A percentile compares a stretch with the other conserved stretches of the same genome.
Evolutionary conservation across 2,113 vertebrate species (phyloP).

Genomic region (Chascanopsetta lugubris): DNA sequence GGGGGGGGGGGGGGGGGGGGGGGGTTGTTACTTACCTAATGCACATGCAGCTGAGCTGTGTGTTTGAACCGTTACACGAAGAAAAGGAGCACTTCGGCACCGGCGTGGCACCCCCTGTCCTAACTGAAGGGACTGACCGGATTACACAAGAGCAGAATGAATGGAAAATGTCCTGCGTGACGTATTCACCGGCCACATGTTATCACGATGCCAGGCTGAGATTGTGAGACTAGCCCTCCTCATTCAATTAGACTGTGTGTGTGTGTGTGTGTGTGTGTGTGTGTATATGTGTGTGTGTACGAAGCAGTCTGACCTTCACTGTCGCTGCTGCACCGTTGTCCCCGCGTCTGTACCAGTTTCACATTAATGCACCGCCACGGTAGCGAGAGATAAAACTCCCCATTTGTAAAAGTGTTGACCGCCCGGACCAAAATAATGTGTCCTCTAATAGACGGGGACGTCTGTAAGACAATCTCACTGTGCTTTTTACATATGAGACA

Average conservation of each 20-base stretch:
- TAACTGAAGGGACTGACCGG: conserved; percentile 15
- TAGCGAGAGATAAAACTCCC: conserved; percentile 13
- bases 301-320: conserved; percentile 65
- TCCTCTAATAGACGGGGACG: conserved; percentile 23
- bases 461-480: conserved; percentile 37
- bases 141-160: conserved; percentile 7
- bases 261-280: background rate
- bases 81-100: background rate
- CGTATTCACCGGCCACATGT: conserved; percentile 30
- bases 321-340: conserved; percentile 24
- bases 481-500: conserved; percentile 30
- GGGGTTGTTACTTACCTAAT: conserved; percentile 18
- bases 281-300: conserved; percentile 6
- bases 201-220: conserved; percentile 56
- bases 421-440: conserved; percentile 24
- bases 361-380: conserved; percentile 1
- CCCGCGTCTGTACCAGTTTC: conserved; percentile 11
- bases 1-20: too few relatives aligned
- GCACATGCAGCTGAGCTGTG: conserved; percentile 14
- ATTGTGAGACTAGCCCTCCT: conserved; percentile 47
- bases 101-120: background rate
- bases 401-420: conserved; percentile 17
- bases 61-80: conserved; percentile 15
- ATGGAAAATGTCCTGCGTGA: conserved; percentile 9
- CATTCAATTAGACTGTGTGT: conserved; percentile 34